A percentile compares a stretch with the other conserved stretches of the same genome.
These are phyloP conservation scores for Edolisoma coerulescens DNA, from an alignment of 2,113 vertebrate genomes.

Conservation along the genomic window DNA sequence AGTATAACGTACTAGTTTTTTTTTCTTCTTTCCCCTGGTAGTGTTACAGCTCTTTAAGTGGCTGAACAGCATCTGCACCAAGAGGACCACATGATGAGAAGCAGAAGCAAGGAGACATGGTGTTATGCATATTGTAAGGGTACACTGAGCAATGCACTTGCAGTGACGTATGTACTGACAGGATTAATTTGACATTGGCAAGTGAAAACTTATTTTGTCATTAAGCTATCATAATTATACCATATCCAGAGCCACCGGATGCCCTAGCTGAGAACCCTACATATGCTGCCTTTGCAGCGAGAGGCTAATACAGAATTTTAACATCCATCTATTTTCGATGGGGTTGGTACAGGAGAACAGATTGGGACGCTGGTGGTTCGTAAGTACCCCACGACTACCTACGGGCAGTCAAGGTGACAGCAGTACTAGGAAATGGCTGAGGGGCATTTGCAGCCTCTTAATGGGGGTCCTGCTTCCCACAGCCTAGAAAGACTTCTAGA, in stretches of 20 bases:
- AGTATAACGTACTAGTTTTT: not conserved
- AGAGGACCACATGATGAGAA: conserved; percentile 44
- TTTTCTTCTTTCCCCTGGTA: not conserved
- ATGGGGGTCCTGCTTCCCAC: not conserved
- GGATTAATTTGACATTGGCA: conserved; percentile 50
- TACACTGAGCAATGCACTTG: not conserved
- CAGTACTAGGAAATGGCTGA: not conserved
- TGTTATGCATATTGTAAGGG: not conserved
- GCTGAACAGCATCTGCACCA: conserved; percentile 44
- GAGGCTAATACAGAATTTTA: not conserved
- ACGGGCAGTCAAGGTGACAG: not conserved
- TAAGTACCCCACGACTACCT: not conserved
- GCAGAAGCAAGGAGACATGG: conserved; percentile 15
- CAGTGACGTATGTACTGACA: conserved; percentile 7
- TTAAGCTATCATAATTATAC: conserved; percentile 46
- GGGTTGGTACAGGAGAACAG: not conserved
- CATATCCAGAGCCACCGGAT: conserved; percentile 25
- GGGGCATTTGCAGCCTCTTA: not conserved
- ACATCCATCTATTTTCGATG: not conserved
- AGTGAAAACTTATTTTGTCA: conserved; percentile 54
- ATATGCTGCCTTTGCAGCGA: not conserved
- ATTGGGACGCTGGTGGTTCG: not conserved
- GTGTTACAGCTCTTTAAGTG: conserved; percentile 25
- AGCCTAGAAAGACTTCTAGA: not conserved
- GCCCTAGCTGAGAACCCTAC: not conserved